These are phyloP conservation scores for Sycon ciliatum DNA, from an alignment of 37 sponge, comb jelly and placozoan species.

Conservation along the genomic window DNA sequence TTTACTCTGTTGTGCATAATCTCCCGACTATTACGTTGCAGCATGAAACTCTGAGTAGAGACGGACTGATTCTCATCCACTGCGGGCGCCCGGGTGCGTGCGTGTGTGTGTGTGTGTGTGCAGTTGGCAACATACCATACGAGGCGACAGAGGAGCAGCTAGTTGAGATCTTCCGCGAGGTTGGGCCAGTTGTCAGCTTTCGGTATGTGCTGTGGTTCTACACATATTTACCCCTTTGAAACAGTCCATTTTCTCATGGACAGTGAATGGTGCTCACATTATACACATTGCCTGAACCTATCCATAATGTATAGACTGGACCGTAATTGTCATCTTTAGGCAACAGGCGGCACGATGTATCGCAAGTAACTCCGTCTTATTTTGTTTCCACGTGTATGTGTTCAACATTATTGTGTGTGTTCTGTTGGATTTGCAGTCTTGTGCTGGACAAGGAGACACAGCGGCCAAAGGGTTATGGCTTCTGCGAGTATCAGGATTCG, in stretches of 20 bases:
- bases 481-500: slow-evolving; percentile 88
- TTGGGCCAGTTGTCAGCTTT: slow-evolving; percentile 51
- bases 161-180: slow-evolving; percentile 61
- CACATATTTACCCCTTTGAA: too few species aligned
- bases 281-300: not conserved
- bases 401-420: not conserved
- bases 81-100: too few species aligned
- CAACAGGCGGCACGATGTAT: too few species aligned
- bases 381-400: not conserved
- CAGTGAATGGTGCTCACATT: not conserved
- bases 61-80: too few species aligned
- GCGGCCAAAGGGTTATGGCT: slow-evolving; percentile 88
- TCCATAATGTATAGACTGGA: not conserved
- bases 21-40: too few species aligned
- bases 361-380: too few species aligned
- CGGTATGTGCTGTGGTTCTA: too few species aligned
- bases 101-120: too few species aligned
- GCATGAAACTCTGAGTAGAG: too few species aligned
- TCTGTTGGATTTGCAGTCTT: slow-evolving; percentile 36
- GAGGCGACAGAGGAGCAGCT: slow-evolving; percentile 86
- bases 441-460: slow-evolving; percentile 79
- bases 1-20: too few species aligned
- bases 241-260: too few species aligned
- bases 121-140: slow-evolving; percentile 87
- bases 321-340: too few species aligned